Evolutionary conservation across 2,113 vertebrate genomes (phyloP).

Genomic region (Dipodomys stephensi): DNA sequence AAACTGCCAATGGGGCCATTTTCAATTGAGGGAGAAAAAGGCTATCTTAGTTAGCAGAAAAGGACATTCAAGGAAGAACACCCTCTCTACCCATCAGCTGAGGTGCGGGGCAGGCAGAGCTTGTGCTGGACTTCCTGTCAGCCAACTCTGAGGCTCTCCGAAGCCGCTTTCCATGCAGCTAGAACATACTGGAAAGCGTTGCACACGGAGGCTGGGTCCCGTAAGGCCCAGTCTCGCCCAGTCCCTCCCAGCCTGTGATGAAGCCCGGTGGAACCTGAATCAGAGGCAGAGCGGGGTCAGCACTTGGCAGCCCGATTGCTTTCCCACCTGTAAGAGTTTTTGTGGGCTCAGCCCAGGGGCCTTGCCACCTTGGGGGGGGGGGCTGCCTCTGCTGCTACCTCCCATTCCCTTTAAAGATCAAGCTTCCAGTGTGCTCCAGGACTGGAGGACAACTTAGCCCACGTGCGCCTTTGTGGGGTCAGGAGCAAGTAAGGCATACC

Average conservation of each 20-base stretch:
- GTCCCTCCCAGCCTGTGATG: not conserved
- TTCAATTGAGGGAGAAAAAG: not conserved
- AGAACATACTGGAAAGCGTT: not conserved
- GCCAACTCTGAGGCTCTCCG: not conserved
- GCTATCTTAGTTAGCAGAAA: slow-evolving; percentile 16
- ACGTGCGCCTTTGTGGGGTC: not conserved
- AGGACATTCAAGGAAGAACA: slow-evolving; percentile 13
- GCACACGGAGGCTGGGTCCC: fast-evolving
- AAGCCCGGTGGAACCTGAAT: not conserved
- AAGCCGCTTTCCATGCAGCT: not conserved
- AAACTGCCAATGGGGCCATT: slow-evolving; percentile 1
- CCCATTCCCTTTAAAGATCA: not conserved
- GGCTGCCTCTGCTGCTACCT: not conserved
- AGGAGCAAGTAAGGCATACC: not conserved
- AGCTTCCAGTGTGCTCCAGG: not conserved
- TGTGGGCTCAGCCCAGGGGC: not conserved
- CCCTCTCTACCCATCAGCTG: not conserved
- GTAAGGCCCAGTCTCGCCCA: not conserved
- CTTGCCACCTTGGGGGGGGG: not conserved
- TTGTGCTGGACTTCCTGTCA: not conserved
- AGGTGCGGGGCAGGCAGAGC: not conserved
- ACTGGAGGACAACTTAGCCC: not conserved
- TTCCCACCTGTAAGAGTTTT: not conserved
- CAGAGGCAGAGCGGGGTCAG: not conserved
- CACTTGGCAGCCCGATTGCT: not conserved